A percentile compares a stretch with the other conserved stretches of the same genome.
Conservation (phyloP, 2,797 vertebrate species). For the Apogon hyalosoma region DNA sequence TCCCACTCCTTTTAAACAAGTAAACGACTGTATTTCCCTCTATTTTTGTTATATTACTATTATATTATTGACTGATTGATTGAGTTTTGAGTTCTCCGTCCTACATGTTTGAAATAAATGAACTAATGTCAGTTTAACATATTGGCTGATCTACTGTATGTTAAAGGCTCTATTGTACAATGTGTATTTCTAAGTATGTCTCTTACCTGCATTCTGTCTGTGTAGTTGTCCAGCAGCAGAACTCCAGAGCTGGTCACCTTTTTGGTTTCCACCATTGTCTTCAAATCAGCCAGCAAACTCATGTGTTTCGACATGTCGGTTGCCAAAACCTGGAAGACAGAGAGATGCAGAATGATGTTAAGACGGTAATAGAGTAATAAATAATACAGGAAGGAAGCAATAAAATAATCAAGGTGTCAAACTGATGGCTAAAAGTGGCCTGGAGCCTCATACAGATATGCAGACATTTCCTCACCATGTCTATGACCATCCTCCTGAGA, state of each 20-base stretch:
- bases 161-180: background rate
- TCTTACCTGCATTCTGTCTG: conserved; percentile 95
- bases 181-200: background rate
- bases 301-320: conserved; percentile 99
- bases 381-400: background rate
- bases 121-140: too few species aligned
- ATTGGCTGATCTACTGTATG: too few species aligned
- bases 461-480: conserved; percentile 89
- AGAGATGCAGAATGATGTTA: conserved; percentile 1
- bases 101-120: too few species aligned
- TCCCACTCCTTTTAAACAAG: too few species aligned
- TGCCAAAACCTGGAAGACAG: conserved; percentile 89
- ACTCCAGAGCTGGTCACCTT: conserved; percentile 98
- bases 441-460: background rate
- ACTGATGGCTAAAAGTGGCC: background rate
- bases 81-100: too few species aligned
- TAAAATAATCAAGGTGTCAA: background rate
- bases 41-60: too few species aligned
- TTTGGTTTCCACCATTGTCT: conserved; percentile 99
- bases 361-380: background rate
- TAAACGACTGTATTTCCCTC: too few species aligned
- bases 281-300: conserved; percentile 95
- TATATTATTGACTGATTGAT: too few species aligned
- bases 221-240: conserved; percentile 96
- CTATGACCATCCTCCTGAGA: conserved; percentile 96